Conservation (phyloP, 2,888 invertebrate species). For the Campopleginae sp. region DNA sequence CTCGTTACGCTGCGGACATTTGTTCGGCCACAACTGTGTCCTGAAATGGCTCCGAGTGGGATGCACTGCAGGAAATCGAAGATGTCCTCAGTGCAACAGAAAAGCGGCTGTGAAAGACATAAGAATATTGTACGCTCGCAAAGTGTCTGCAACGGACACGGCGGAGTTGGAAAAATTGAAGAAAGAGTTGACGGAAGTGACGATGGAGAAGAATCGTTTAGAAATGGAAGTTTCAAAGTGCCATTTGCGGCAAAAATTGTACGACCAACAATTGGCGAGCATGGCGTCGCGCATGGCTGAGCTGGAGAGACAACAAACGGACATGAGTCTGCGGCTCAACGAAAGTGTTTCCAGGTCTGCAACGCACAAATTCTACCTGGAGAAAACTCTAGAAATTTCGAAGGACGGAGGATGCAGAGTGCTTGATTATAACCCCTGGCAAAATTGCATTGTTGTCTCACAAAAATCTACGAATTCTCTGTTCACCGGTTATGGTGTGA, state of each 20-base stretch:
- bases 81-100: slow-evolving; percentile 95
- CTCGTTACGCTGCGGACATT: slow-evolving; percentile 96
- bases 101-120: slow-evolving; percentile 89
- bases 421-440: slow-evolving; percentile 88
- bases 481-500: slow-evolving; percentile 92
- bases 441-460: slow-evolving; percentile 90
- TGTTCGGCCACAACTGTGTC: slow-evolving; percentile 94
- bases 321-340: slow-evolving; percentile 70
- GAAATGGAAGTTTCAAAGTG: slow-evolving; percentile 88
- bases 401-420: slow-evolving; percentile 92
- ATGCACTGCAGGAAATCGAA: slow-evolving; percentile 85
- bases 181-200: slow-evolving; percentile 77
- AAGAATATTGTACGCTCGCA: slow-evolving; percentile 91
- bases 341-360: slow-evolving; percentile 76
- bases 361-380: slow-evolving; percentile 85
- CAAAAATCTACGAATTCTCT: slow-evolving; percentile 89
- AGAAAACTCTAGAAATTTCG: slow-evolving; percentile 88
- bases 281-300: slow-evolving; percentile 77
- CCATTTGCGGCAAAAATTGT: slow-evolving; percentile 82
- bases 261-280: slow-evolving; percentile 81
- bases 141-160: slow-evolving; percentile 91
- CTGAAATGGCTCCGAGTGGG: slow-evolving; percentile 89
- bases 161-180: slow-evolving; percentile 89
- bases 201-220: slow-evolving; percentile 86
- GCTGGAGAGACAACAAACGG: slow-evolving; percentile 73